Evolutionary conservation across 2,888 invertebrate genomes (phyloP), one percentile per base, ranked within the genome.

Genomic region (Melikaiella ostensackeni): DNA sequence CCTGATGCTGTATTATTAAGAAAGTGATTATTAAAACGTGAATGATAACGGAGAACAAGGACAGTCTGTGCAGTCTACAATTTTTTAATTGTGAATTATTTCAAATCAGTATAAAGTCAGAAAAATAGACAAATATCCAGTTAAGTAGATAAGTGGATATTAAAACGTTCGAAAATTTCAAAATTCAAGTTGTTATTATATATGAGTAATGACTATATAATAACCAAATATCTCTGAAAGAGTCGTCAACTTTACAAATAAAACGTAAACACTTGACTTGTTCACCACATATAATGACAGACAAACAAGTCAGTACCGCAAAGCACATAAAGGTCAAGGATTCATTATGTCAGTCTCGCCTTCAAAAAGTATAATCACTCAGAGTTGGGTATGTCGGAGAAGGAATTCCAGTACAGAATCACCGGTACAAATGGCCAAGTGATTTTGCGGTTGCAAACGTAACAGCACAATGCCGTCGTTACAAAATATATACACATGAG

Each of bases 21-120:
- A 50, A 50, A 50, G n/a, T 9, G n/a, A n/a, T n/a, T n/a, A 50
- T n/a, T 50, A 50, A 50, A n/a, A 50, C 50, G 0, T 50, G 8
- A 50, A n/a, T n/a, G 50, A 50, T n/a, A 50, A n/a, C 50, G 50
- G 50, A 50, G n/a, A n/a, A 50, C n/a, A 50, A n/a, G n/a, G n/a
- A n/a, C 16, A 42, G 1, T 42, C 16, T 0, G 16, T 8, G 50
- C 9, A n/a, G 7, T 50, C 46, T 50, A 8, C 46, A 50, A 50
- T 50, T n/a, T 9, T n/a, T 8, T n/a, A n/a, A 50, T 8, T 50
- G n/a, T 50, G n/a, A 8, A 50, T 50, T n/a, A n/a, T 50, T 50
- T n/a, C 2, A n/a, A 50, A n/a, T 50, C n/a, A n/a, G n/a, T n/a
- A n/a, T n/a, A n/a, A n/a, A n/a, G n/a, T n/a, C n/a, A n/a, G n/a